A percentile compares a stretch with the other conserved stretches of the same genome.
Evolutionary conservation across 2,113 vertebrate species (phyloP).

Genomic region (Toxotes chatareus): DNA sequence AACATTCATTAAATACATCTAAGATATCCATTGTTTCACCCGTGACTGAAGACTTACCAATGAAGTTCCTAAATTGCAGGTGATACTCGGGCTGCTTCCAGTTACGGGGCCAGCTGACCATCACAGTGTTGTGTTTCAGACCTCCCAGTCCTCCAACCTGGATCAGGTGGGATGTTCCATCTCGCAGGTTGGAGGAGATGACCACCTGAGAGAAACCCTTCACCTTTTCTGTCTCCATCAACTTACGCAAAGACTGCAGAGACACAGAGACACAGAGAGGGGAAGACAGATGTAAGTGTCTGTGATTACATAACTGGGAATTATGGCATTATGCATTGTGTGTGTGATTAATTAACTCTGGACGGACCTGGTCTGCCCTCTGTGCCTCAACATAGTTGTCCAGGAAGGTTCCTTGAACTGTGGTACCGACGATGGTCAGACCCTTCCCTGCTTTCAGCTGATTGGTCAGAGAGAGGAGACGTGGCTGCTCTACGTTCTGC

Average conservation of each 20-base stretch:
- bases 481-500: conserved; percentile 96
- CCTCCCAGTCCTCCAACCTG: conserved; percentile 96
- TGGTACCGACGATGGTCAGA: conserved; percentile 96
- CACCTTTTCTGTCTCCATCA: conserved; percentile 97
- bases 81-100: conserved; percentile 95
- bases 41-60: conserved; percentile 82
- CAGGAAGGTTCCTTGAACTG: conserved; percentile 94
- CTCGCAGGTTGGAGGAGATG: conserved; percentile 94
- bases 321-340: not conserved
- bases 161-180: conserved; percentile 95
- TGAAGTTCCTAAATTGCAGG: conserved; percentile 94
- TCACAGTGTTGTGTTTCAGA: conserved; percentile 95
- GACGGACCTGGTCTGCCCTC: conserved; percentile 91
- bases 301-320: not conserved
- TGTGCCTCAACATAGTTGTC: conserved; percentile 92
- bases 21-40: not conserved
- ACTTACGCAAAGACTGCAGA: conserved; percentile 89
- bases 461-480: conserved; percentile 93
- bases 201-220: conserved; percentile 98
- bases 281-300: not conserved
- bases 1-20: not conserved
- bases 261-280: conserved; percentile 14
- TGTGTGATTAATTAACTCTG: not conserved
- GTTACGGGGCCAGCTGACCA: conserved; percentile 95
- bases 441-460: conserved; percentile 98